Conservation (phyloP, 1,140 invertebrate species). For the Muscidifurax raptorellus region DNA sequence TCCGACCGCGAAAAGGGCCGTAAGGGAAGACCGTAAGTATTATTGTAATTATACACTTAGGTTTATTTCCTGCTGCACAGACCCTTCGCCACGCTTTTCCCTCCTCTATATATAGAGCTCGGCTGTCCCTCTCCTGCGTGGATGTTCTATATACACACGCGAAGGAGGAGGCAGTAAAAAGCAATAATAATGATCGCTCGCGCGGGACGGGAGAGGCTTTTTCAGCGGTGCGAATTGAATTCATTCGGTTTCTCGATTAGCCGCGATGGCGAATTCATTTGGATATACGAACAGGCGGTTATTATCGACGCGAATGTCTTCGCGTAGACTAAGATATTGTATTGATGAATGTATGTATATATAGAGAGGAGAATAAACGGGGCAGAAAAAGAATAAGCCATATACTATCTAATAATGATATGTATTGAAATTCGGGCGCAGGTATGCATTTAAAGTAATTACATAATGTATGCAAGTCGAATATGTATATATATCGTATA, state of each 20-base stretch:
- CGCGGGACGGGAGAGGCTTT: not conserved
- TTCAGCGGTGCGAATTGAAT: not conserved
- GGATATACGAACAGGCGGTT: too few relatives aligned
- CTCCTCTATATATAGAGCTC: not conserved
- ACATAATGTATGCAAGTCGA: not conserved
- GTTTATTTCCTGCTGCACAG: slow-evolving; percentile 71
- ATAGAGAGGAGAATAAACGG: not conserved
- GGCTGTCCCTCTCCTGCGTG: not conserved
- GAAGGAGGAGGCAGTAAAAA: slow-evolving; percentile 68
- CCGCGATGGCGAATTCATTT: too few relatives aligned
- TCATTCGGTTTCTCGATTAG: not conserved
- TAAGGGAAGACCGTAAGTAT: slow-evolving; percentile 68
- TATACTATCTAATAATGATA: not conserved
- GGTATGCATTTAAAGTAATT: not conserved
- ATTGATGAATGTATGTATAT: too few relatives aligned
- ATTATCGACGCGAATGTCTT: too few relatives aligned
- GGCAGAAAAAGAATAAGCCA: not conserved
- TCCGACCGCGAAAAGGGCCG: slow-evolving; percentile 58
- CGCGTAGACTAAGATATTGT: too few relatives aligned
- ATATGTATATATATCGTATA: not conserved
- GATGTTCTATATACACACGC: slow-evolving; percentile 43
- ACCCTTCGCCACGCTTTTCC: slow-evolving; percentile 57
- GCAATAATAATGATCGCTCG: slow-evolving; percentile 68
- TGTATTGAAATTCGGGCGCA: not conserved
- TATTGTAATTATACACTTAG: slow-evolving; percentile 76